Percentiles rank a stretch among this genome's conserved stretches.
phyloP scores from a whole-genome alignment of 2,797 vertebrate species.

The Phoebastria nigripes region DNA sequence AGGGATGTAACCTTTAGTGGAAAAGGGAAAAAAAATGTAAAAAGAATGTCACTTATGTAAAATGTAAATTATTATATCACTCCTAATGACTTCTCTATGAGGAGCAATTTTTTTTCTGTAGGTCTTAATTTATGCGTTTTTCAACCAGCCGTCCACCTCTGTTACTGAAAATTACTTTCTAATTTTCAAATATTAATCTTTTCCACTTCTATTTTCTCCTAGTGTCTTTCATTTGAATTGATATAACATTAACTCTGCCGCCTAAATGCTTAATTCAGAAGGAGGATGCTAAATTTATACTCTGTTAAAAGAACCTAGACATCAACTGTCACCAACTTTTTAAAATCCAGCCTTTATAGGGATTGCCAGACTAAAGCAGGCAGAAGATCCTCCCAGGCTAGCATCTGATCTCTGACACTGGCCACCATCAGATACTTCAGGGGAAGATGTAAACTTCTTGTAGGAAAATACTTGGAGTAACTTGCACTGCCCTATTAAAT shows the following conservation, averaged over 20 bases:
- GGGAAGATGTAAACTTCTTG: background rate
- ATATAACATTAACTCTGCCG: conserved; percentile 49
- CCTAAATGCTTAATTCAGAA: conserved; percentile 57
- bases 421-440: background rate
- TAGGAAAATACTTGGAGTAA: background rate
- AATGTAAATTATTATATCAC: conserved; percentile 29
- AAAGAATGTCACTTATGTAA: conserved; percentile 12
- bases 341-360: conserved; percentile 23
- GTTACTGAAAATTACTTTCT: conserved; percentile 49
- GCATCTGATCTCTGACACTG: background rate
- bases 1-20: background rate
- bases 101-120: conserved; percentile 8
- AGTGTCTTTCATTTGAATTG: conserved; percentile 35
- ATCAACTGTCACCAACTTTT: conserved; percentile 28
- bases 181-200: conserved; percentile 64
- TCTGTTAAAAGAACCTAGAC: conserved; percentile 45
- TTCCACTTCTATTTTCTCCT: conserved; percentile 44
- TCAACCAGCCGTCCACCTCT: conserved; percentile 36
- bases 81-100: conserved; percentile 39
- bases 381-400: background rate
- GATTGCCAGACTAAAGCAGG: conserved; percentile 1
- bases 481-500: background rate
- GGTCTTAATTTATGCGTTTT: conserved; percentile 45
- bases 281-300: conserved; percentile 64
- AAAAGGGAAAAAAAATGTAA: background rate